Conservation (phyloP, 1,140 invertebrate genomes). For the Scylla paramamosain region DNA sequence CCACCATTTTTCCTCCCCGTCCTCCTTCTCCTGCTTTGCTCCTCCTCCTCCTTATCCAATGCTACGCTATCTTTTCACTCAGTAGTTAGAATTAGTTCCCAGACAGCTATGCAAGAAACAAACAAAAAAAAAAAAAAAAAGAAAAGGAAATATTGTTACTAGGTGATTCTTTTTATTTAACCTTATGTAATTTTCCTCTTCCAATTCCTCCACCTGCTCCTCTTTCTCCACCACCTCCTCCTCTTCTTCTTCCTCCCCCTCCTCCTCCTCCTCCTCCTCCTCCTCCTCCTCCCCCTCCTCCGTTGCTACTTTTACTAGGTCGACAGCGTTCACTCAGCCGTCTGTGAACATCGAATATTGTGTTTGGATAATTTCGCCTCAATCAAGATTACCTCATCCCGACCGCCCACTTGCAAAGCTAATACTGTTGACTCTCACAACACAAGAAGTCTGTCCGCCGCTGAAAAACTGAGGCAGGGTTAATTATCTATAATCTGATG, state of each 20-base stretch:
- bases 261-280: neutral
- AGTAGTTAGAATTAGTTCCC: too few species aligned
- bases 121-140: too few species aligned
- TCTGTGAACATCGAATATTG: slow-evolving; percentile 51
- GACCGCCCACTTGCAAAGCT: slow-evolving; percentile 48
- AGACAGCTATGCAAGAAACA: too few species aligned
- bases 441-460: slow-evolving; percentile 57
- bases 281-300: slow-evolving; percentile 22
- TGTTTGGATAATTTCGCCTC: slow-evolving; percentile 73
- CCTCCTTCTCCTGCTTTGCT: neutral
- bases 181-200: too few species aligned
- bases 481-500: slow-evolving; percentile 72
- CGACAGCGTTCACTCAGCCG: slow-evolving; percentile 19
- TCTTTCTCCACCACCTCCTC: neutral
- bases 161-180: too few species aligned
- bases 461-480: slow-evolving; percentile 62
- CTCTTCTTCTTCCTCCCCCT: neutral
- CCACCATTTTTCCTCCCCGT: neutral
- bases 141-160: too few species aligned
- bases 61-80: too few species aligned
- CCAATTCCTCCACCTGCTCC: too few species aligned
- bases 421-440: slow-evolving; percentile 71
- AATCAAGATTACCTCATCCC: slow-evolving; percentile 64
- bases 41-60: neutral
- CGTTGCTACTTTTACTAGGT: slow-evolving; percentile 44